Base-by-base conservation (phyloP, 2,888 invertebrate genomes). In the Lepidocyrtoides sp. region DNA sequence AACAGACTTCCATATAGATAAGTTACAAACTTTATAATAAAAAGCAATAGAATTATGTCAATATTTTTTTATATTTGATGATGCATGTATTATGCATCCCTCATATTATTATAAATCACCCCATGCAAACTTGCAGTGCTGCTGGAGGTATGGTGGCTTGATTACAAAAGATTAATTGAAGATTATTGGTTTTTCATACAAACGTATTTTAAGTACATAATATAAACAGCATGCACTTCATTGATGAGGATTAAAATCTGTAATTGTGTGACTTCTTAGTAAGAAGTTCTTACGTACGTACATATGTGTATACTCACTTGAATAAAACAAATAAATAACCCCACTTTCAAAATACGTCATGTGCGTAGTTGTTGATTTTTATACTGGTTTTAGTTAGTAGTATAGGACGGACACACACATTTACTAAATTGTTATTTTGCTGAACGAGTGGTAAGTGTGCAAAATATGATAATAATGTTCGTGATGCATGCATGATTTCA, bases 381-480 rank as follows among this genome's bases (percentile, higher is more conserved):
- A 36, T 66, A 48, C 87, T 66, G 36, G 41, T 87, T 51, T 75
- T 12, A 29, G 51, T 75, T 48, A n/a, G 75, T 51, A 48, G 1
- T n/a, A n/a, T 3, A 2, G 36, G 36, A 51, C n/a, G 4, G 7
- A 1, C 5, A 20, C 23, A 75, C n/a, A 29, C 26, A 51, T 14
- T 8, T 8, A 36, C 17, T 66, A 17, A 66, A 10, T 8, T 57
- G 17, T 57, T 26, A 20, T 48, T 51, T 57, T 82, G 60, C 44
- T 63, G 63, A 51, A 51, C 77, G 51, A 29, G 63, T 60, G 81
- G 57, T n/a, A 63, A 44, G 44, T 63, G 83, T 83, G 89, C 83
- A 89, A 90, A 90, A 84, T 90, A 90, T 85, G 79, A 66, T 29
- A 90, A 85, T 69, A 29, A 66, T 17, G 26, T 26, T 20, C 69